Conservation (phyloP, 1,140 invertebrate genomes). For the Bombus superbus region DNA sequence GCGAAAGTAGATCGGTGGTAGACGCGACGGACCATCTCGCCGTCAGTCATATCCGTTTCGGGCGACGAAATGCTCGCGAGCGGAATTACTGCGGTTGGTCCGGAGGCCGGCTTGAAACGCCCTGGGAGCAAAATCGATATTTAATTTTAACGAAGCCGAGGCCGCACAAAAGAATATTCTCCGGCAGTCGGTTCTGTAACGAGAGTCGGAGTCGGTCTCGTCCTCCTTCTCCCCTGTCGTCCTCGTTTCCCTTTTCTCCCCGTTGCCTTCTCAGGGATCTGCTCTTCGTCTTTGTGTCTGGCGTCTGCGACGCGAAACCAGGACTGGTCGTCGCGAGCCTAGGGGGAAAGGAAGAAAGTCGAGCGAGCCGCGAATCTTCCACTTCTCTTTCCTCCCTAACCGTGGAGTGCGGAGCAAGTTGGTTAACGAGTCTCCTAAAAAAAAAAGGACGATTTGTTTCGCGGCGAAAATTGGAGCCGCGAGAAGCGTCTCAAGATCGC, state of each 20-base stretch:
- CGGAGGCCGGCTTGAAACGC: constrained; percentile 28
- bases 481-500: background rate
- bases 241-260: constrained; percentile 7
- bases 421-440: constrained; percentile 5
- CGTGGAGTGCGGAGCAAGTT: background rate
- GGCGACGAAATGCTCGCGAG: background rate
- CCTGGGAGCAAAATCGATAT: constrained; percentile 72
- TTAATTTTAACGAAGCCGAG: constrained; percentile 71
- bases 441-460: constrained; percentile 13
- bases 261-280: background rate
- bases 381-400: background rate
- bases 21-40: background rate
- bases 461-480: background rate
- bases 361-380: background rate
- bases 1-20: background rate
- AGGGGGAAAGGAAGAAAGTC: background rate
- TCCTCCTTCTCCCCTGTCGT: constrained; percentile 6
- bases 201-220: constrained; percentile 29
- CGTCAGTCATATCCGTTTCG: background rate
- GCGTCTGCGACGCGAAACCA: background rate
- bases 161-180: constrained; percentile 65
- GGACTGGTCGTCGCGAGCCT: background rate
- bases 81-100: background rate
- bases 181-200: constrained; percentile 53
- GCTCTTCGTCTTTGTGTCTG: constrained; percentile 42